Evolutionary conservation across 1,140 invertebrate genomes (phyloP).

Genomic region (Drosophila baimaii): DNA sequence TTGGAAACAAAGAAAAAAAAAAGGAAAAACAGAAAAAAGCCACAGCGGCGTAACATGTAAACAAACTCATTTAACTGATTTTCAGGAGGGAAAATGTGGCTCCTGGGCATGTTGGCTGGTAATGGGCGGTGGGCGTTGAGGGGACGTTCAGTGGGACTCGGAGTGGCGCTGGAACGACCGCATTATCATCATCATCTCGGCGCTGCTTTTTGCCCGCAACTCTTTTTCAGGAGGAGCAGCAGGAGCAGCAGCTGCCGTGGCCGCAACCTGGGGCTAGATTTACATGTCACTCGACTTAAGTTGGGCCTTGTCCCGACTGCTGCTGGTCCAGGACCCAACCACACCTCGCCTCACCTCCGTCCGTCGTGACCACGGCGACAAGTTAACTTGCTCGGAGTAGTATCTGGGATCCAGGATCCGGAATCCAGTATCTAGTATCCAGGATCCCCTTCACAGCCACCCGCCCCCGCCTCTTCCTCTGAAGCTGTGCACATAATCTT

Average conservation of each 20-base stretch:
- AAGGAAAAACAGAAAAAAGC: conserved; percentile 3
- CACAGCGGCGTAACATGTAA: conserved; percentile 69
- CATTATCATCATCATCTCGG: conserved; percentile 52
- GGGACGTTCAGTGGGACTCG: conserved; percentile 2
- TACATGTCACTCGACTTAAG: conserved; percentile 78
- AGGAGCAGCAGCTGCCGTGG: conserved; percentile 61
- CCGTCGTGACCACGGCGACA: conserved; percentile 42
- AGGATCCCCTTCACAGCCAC: conserved; percentile 9
- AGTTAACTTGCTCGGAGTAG: conserved; percentile 44
- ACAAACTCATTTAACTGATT: conserved; percentile 83
- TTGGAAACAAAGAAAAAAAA: conserved; percentile 10
- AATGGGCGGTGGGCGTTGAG: conserved; percentile 33
- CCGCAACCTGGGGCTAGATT: conserved; percentile 70
- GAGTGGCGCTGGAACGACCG: conserved; percentile 34
- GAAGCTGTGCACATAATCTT: conserved; percentile 76
- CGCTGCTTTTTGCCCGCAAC: conserved; percentile 59
- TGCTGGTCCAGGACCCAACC: conserved; percentile 40
- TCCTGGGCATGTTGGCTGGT: conserved; percentile 60
- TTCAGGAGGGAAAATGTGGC: conserved; percentile 77
- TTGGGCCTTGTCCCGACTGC: conserved; percentile 36
- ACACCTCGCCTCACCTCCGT: conserved; percentile 52
- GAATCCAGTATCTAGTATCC: conserved; percentile 21
- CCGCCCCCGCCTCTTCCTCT: conserved; percentile 13
- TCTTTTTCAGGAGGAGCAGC: conserved; percentile 61
- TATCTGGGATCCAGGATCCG: conserved; percentile 21